Conservation (phyloP, 1,140 invertebrate species). For the Harlomillsia oculata region DNA sequence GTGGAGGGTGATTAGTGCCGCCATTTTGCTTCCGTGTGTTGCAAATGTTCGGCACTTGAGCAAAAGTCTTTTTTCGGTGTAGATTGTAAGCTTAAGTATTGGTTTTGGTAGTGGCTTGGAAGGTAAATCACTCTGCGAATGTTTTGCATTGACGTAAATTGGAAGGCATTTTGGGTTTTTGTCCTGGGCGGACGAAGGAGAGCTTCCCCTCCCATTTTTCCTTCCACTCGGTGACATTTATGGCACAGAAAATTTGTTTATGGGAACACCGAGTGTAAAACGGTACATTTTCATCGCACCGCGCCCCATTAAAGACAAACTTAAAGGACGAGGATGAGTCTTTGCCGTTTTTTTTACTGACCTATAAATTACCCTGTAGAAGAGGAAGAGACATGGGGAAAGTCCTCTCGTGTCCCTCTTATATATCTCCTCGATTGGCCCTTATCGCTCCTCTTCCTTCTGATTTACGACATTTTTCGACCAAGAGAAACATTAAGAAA, state of each 20-base stretch:
- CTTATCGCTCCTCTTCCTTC: no score
- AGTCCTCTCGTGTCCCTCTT: no score
- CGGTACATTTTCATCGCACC: constrained; percentile 14
- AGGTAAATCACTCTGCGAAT: constrained; percentile 20
- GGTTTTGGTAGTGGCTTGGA: no score
- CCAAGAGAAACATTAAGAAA: no score
- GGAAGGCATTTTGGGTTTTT: constrained; percentile 17
- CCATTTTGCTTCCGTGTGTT: no score
- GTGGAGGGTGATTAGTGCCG: no score
- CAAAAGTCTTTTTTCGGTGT: no score
- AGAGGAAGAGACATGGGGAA: no score
- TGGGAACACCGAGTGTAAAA: constrained; percentile 10
- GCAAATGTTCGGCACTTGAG: no score
- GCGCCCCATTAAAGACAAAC: constrained; percentile 15
- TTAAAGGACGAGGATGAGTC: constrained; percentile 10
- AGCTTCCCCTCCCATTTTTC: constrained; percentile 10
- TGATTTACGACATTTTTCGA: no score
- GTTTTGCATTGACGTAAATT: constrained; percentile 21
- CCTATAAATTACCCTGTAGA: constrained; percentile 10
- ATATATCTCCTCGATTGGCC: no score
- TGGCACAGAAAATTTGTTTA: constrained; percentile 29
- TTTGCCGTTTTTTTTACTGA: constrained; percentile 9
- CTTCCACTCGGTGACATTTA: constrained; percentile 24
- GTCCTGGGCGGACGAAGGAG: not conserved
- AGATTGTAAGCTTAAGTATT: no score